These are phyloP conservation scores for Rhagonycha lutea DNA, from an alignment of 2,888 invertebrate species.

Conservation along the genomic window DNA sequence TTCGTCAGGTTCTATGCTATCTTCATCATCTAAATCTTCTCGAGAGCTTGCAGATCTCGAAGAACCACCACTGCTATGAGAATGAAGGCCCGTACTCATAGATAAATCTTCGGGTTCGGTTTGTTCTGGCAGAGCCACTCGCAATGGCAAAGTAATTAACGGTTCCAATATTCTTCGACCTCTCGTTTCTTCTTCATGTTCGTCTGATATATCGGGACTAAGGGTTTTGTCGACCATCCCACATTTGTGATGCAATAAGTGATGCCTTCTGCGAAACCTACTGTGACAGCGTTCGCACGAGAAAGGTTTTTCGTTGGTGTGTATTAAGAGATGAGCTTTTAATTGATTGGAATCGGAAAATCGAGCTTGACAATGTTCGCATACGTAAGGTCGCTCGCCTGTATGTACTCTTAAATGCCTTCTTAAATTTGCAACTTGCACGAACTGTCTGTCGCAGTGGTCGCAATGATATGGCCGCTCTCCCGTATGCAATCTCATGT, in stretches of 20 bases:
- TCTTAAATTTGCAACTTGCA: constrained; percentile 89
- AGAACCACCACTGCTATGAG: constrained; percentile 58
- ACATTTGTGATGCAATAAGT: constrained; percentile 84
- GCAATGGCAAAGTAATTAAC: constrained; percentile 47
- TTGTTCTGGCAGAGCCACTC: constrained; percentile 71
- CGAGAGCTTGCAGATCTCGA: constrained; percentile 54
- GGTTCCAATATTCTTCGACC: constrained; percentile 58
- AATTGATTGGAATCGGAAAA: constrained; percentile 93
- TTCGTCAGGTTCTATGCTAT: constrained; percentile 59
- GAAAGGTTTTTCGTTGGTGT: constrained; percentile 89
- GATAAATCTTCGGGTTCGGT: constrained; percentile 91
- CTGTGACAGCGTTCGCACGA: constrained; percentile 77
- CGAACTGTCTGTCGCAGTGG: constrained; percentile 90
- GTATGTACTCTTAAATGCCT: constrained; percentile 90
- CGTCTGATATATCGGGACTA: constrained; percentile 43
- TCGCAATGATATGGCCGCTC: constrained; percentile 92
- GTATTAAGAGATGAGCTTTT: constrained; percentile 86
- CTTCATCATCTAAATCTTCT: constrained; percentile 57
- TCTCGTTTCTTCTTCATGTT: constrained; percentile 42
- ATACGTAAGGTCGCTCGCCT: constrained; percentile 87
- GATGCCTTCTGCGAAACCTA: constrained; percentile 83
- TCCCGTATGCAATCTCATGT: constrained; percentile 89
- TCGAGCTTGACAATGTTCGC: constrained; percentile 81
- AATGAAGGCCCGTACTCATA: constrained; percentile 63
- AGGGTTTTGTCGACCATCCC: constrained; percentile 49